Base-by-base conservation (phyloP, 2,888 invertebrate genomes). In the Zaprionus obscuricornis region DNA sequence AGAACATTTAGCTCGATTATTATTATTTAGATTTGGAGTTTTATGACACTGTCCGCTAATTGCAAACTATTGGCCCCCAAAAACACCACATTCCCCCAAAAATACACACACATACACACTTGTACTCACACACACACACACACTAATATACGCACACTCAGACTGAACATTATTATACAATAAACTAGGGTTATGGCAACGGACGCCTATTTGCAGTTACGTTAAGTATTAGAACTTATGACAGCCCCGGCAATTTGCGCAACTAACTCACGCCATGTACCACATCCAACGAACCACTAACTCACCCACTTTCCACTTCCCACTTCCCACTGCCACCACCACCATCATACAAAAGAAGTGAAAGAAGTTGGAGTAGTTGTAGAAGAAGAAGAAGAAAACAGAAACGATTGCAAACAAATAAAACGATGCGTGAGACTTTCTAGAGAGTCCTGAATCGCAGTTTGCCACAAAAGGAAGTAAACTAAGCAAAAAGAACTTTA, bases 21-120 rank as follows among this genome's bases (percentile, higher is more conserved):
- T 83, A 83, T 84, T 81, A 87, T 87, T 85, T 68, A 85, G 85
- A 87, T 86, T 81, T 74, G 71, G 66, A 49, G 73, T 86, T 87
- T 83, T 85, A 85, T 74, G 47, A 45, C 60, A 16, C 34, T 13
- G 24, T 14, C 14, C 50, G 68, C 76, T 82, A 82, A 82, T 82
- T 82, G 82, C 85, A 74, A 82, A 82, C 82, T 82, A 82, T 82
- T 82, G 85, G 78, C 51, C 70, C 34, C 45, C 18, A 36, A 33
- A 33, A 33, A 24, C 27, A 10, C 3, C 33, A 11, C 4, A 33
- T 14, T n/a, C n/a, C n/a, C n/a, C n/a, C n/a, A n/a, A n/a, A n/a
- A n/a, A 20, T 31, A 43, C 51, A 45, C 36, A 17, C 27, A 26
- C 17, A 20, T 49, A 26, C 34, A 11, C 26, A 14, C 46, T 17